A percentile compares a stretch with the other conserved stretches of the same genome.
Evolutionary conservation across 2,113 vertebrate genomes (phyloP).

Genomic region (Isichthys henryi): DNA sequence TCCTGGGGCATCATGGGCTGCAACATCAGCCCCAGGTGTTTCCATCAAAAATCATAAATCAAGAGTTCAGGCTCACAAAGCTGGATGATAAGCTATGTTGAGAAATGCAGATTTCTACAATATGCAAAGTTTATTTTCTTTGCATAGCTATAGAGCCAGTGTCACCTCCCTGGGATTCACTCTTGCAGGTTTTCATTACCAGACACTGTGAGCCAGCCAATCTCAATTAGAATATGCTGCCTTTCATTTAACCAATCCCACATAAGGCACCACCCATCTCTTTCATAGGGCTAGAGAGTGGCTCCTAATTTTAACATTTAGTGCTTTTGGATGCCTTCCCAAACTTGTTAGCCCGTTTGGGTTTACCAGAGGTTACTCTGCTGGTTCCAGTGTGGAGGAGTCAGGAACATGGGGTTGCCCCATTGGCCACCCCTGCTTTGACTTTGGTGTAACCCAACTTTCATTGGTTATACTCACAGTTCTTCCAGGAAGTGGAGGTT

Average conservation of each 20-base stretch:
- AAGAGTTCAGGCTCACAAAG: neutral
- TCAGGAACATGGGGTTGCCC: constrained; percentile 62
- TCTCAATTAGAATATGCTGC: constrained; percentile 73
- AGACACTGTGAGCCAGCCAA: constrained; percentile 58
- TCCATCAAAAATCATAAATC: neutral
- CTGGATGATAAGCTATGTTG: neutral
- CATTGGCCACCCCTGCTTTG: constrained; percentile 58
- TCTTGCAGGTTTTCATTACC: constrained; percentile 63
- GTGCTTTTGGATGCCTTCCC: constrained; percentile 59
- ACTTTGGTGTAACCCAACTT: constrained; percentile 9
- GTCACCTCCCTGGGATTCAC: neutral
- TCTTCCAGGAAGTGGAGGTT: constrained; percentile 86
- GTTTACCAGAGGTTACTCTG: neutral
- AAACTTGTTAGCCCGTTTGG: constrained; percentile 11
- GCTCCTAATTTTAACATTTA: constrained; percentile 60
- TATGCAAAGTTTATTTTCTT: neutral
- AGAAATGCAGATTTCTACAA: neutral
- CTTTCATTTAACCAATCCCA: constrained; percentile 65
- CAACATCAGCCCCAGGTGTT: neutral
- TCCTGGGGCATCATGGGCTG: neutral
- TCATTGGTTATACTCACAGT: constrained; percentile 70
- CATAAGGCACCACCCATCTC: constrained; percentile 56
- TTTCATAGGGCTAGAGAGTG: neutral
- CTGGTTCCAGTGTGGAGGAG: constrained; percentile 14
- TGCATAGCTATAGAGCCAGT: too few species aligned